Evolutionary conservation across 2,113 vertebrate genomes (phyloP), one percentile per base, ranked within the genome.

Genomic region (Tupaia chinensis): DNA sequence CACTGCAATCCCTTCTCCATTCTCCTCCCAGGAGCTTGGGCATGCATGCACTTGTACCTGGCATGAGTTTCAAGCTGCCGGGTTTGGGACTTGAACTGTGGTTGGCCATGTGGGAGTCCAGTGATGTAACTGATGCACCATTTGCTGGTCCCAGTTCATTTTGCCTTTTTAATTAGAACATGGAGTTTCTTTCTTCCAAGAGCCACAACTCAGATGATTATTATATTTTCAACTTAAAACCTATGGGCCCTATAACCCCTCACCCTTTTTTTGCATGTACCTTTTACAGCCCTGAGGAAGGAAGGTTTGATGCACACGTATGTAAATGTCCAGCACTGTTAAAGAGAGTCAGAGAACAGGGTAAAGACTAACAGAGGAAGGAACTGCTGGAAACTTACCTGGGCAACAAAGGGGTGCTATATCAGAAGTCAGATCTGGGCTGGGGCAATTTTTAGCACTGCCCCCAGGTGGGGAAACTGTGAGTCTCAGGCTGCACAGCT

Each of bases 91-190:
- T 44, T 44, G 44, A 44, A 44, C 44, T 44, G 44, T 44, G 5
- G 44, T 44, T 5, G 5, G 44, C 44, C 44, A 44, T 44, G 44
- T 44, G 44, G 44, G 44, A 44, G 44, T 44, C 44, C 44, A 44
- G 44, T 44, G 44, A 44, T 44, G 44, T 44, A 44, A 44, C 44
- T 44, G 44, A 44, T 44, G 44, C 44, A 44, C 44, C 44, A 44
- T 44, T 5, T 44, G 44, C 44, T 44, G 44, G 44, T 44, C 44
- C 44, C 44, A 89, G 76, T 25, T 29, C 13, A 6, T 69, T 82
- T 91, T 29, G 3, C 85, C 91, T 94, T 93, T 56, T 53, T 73
- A 81, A 63, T 78, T 44, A 58, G 66, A 20, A 63, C 17, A 90
- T 95, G 29, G 20, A n/a, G 25, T 68, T 95, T 90, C 60, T 92